These are phyloP conservation scores for Lasioglossum zephyrum DNA, from an alignment of 2,888 invertebrate species.

Conservation along the genomic window DNA sequence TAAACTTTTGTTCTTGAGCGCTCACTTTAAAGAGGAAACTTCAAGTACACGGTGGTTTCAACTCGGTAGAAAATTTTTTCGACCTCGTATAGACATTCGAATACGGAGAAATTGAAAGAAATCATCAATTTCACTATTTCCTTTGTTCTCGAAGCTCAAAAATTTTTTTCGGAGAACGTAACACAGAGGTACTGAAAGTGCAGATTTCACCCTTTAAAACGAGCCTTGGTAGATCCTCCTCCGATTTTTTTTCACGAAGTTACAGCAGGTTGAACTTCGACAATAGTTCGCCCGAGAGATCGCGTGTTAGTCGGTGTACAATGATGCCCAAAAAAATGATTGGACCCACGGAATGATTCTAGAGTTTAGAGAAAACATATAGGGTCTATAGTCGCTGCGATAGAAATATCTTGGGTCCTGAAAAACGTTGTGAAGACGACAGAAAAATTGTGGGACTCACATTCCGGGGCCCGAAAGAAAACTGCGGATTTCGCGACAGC, in stretches of 20 bases:
- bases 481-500: neutral
- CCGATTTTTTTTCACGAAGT: neutral
- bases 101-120: neutral
- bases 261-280: neutral
- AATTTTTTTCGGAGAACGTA: neutral
- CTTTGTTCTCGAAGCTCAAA: too few species aligned
- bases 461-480: neutral
- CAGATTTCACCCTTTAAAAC: neutral
- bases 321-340: neutral
- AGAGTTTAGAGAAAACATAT: neutral
- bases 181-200: rapidly evolving
- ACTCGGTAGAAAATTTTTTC: neutral
- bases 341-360: neutral
- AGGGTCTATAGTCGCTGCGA: rapidly evolving
- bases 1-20: neutral
- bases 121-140: neutral
- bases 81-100: neutral
- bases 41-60: neutral
- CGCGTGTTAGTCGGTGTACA: neutral
- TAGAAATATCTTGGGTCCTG: neutral
- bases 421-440: rapidly evolving
- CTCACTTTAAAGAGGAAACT: neutral
- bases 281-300: neutral
- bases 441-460: neutral
- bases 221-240: neutral